Percentiles rank a stretch among this genome's conserved stretches.
These are phyloP conservation scores for Champsocephalus gunnari DNA, from an alignment of 2,797 vertebrate genomes.

Conservation along the genomic window DNA sequence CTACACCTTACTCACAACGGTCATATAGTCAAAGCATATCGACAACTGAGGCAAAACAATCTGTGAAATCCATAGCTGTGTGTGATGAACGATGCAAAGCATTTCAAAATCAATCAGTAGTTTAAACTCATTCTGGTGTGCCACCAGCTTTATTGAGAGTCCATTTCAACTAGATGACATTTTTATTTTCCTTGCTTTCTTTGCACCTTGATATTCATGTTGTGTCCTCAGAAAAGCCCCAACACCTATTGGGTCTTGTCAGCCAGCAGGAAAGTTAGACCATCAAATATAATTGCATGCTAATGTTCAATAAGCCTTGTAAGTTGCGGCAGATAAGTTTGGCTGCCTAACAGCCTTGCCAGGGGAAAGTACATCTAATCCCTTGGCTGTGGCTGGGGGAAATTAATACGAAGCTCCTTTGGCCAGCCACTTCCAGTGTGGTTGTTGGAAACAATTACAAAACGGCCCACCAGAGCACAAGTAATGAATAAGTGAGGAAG, in stretches of 20 bases:
- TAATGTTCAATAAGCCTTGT: conserved; percentile 83
- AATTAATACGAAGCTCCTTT: conserved; percentile 78
- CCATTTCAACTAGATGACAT: conserved; percentile 50
- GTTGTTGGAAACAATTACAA: conserved; percentile 77
- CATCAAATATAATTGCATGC: conserved; percentile 82
- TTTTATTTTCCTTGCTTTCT: conserved; percentile 59
- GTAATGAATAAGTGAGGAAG: conserved; percentile 72
- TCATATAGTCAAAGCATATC: conserved; percentile 35
- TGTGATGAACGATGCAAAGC: conserved; percentile 61
- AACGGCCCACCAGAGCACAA: conserved; percentile 65
- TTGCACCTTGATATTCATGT: conserved; percentile 63
- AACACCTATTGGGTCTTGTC: conserved; percentile 69
- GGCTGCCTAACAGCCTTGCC: conserved; percentile 77
- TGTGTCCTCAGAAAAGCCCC: conserved; percentile 63
- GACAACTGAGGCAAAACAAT: conserved; percentile 58
- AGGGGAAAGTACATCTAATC: conserved; percentile 78
- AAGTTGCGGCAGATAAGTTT: conserved; percentile 77
- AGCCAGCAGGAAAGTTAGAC: conserved; percentile 76
- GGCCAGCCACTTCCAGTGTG: conserved; percentile 65
- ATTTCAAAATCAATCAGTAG: conserved; percentile 66
- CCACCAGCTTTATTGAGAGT: conserved; percentile 63
- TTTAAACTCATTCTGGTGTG: conserved; percentile 47
- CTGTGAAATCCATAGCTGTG: conserved; percentile 53
- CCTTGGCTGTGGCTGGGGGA: conserved; percentile 69
- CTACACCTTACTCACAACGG: conserved; percentile 15